phyloP scores from a whole-genome alignment of 2,113 vertebrate species.

The Siniperca chuatsi region DNA sequence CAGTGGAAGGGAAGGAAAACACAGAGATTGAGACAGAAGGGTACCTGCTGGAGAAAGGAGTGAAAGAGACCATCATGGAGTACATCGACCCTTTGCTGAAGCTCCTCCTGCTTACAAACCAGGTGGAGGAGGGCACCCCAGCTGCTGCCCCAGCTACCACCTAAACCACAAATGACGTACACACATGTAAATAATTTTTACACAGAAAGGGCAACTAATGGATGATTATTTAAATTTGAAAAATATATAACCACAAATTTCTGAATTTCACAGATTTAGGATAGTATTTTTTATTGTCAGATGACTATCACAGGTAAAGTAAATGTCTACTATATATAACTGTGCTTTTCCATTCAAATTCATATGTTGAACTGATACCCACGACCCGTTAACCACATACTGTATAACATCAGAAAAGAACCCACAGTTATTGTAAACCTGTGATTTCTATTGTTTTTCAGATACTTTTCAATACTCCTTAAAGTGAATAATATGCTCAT shows the following conservation, averaged over 20 bases:
- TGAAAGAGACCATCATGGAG: slow-evolving; percentile 86
- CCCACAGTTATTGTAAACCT: slow-evolving; percentile 7
- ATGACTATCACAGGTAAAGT: slow-evolving; percentile 23
- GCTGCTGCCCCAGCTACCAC: slow-evolving; percentile 33
- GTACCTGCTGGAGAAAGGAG: slow-evolving; percentile 87
- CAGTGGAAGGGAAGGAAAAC: slow-evolving; percentile 85
- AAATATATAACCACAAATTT: slow-evolving; percentile 29
- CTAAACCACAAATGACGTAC: slow-evolving; percentile 51
- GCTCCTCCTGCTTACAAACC: slow-evolving; percentile 81
- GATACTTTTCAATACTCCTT: background rate
- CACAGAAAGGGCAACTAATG: slow-evolving; percentile 23
- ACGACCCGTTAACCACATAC: background rate
- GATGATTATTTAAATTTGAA: slow-evolving; percentile 16
- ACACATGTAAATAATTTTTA: slow-evolving; percentile 67
- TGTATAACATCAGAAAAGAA: slow-evolving; percentile 5
- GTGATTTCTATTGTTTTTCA: background rate
- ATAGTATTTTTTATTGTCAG: slow-evolving; percentile 48
- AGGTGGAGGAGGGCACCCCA: slow-evolving; percentile 73
- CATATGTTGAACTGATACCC: background rate
- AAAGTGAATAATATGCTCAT: slow-evolving; percentile 17
- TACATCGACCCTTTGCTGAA: slow-evolving; percentile 71
- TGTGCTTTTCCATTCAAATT: slow-evolving; percentile 29
- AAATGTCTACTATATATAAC: background rate
- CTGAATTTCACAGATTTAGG: slow-evolving; percentile 46
- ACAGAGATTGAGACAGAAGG: slow-evolving; percentile 87